These are phyloP conservation scores for Leptopilina syphax DNA, from an alignment of 2,888 invertebrate species.

Conservation along the genomic window DNA sequence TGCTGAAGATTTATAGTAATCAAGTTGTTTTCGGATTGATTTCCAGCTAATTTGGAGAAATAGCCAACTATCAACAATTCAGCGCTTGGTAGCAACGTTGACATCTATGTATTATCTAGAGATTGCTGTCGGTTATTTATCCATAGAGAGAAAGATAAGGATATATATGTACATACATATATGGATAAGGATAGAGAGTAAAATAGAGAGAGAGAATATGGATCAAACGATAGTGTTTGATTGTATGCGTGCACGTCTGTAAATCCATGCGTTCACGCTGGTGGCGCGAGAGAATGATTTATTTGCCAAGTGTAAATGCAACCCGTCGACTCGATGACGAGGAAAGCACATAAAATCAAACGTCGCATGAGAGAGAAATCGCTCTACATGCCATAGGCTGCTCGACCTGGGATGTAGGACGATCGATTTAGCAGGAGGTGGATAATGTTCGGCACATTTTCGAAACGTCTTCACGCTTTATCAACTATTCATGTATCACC, in stretches of 20 bases:
- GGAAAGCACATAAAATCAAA: constrained; percentile 38
- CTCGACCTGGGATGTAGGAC: constrained; percentile 42
- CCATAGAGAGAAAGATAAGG: constrained; percentile 21
- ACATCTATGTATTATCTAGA: constrained; percentile 19
- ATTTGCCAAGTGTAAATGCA: constrained; percentile 39
- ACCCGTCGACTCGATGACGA: constrained; percentile 38
- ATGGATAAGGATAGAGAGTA: neutral
- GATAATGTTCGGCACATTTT: constrained; percentile 22
- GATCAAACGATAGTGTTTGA: constrained; percentile 23
- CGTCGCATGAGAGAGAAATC: constrained; percentile 50
- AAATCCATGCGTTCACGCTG: constrained; percentile 25
- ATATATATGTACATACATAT: neutral
- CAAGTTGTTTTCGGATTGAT: neutral
- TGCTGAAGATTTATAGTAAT: too few species aligned
- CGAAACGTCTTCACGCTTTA: neutral
- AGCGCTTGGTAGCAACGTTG: neutral
- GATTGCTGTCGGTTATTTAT: constrained; percentile 7
- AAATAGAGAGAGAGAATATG: constrained; percentile 6
- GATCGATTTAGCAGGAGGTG: constrained; percentile 40
- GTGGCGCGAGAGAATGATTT: constrained; percentile 43
- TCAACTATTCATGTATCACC: neutral
- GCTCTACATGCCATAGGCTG: constrained; percentile 43
- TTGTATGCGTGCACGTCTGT: constrained; percentile 28
- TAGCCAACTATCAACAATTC: constrained; percentile 6
- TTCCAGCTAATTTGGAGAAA: neutral